Percentiles rank a stretch among this genome's conserved stretches.
These are phyloP conservation scores for Camponotus fellah DNA, from an alignment of 2,888 invertebrate species.

Conservation along the genomic window DNA sequence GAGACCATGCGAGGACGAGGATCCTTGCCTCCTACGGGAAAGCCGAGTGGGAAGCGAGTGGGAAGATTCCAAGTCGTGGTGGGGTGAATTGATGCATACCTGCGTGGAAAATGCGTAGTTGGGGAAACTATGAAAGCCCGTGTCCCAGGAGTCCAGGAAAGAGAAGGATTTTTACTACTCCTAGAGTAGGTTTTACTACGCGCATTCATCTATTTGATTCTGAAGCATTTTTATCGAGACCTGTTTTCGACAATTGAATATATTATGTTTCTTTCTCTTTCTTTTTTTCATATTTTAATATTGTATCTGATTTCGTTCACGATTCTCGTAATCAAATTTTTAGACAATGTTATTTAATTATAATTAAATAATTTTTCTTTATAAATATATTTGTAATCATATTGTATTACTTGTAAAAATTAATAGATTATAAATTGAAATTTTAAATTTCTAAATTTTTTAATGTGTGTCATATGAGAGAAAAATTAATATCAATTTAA, in stretches of 20 bases:
- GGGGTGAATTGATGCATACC: slow-evolving; percentile 50
- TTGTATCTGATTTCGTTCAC: neutral
- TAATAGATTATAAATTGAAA: neutral
- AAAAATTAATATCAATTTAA: too few species aligned
- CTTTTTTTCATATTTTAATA: neutral
- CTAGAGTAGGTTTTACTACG: neutral
- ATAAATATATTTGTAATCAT: too few species aligned
- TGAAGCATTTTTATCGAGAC: neutral
- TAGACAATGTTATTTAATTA: too few species aligned
- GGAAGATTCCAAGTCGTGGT: slow-evolving; percentile 48
- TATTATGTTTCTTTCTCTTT: neutral
- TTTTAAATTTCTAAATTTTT: too few species aligned
- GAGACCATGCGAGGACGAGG: slow-evolving; percentile 66
- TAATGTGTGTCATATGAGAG: too few species aligned
- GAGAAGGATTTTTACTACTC: slow-evolving; percentile 33
- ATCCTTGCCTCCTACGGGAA: slow-evolving; percentile 61
- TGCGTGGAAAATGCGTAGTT: slow-evolving; percentile 59
- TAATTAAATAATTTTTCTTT: too few species aligned
- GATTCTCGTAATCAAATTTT: too few species aligned
- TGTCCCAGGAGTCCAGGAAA: slow-evolving; percentile 66
- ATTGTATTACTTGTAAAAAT: neutral
- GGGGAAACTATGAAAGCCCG: slow-evolving; percentile 65
- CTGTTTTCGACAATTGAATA: neutral
- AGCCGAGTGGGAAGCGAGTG: slow-evolving; percentile 42
- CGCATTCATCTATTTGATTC: neutral